Percentiles rank a stretch among this genome's conserved stretches.
Conservation (phyloP, 2,797 vertebrate genomes). For the Propithecus perrieri region DNA sequence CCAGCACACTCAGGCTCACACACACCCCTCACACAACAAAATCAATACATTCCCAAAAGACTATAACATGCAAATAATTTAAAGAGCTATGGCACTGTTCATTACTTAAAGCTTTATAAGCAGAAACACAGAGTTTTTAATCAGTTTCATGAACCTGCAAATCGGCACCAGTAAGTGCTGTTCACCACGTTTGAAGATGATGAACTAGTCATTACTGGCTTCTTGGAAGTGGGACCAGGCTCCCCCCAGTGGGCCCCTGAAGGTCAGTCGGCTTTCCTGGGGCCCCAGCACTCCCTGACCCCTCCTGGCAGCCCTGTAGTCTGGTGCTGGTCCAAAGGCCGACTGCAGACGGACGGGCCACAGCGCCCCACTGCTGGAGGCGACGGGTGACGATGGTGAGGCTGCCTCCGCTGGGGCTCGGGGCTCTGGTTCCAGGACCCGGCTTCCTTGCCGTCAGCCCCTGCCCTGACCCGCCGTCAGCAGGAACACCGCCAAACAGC, state of each 20-base stretch:
- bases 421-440: not conserved
- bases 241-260: rapidly evolving
- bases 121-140: rapidly evolving
- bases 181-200: too few species aligned
- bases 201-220: not conserved
- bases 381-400: too few species aligned
- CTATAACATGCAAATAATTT: too few species aligned
- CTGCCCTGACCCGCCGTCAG: not conserved
- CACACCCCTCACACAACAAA: not conserved
- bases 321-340: not conserved
- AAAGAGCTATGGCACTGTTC: not conserved
- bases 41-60: rapidly evolving
- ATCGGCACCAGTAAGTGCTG: not conserved
- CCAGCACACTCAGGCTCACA: rapidly evolving
- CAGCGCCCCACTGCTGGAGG: not conserved
- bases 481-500: not conserved
- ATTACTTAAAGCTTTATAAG: too few species aligned
- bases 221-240: not conserved
- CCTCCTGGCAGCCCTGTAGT: rapidly evolving
- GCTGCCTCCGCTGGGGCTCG: not conserved
- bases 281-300: not conserved
- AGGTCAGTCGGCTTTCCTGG: not conserved
- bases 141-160: rapidly evolving
- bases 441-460: not conserved
- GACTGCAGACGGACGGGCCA: not conserved